phyloP scores from a whole-genome alignment of 2,113 vertebrate species.

The Epinephelus fuscoguttatus region DNA sequence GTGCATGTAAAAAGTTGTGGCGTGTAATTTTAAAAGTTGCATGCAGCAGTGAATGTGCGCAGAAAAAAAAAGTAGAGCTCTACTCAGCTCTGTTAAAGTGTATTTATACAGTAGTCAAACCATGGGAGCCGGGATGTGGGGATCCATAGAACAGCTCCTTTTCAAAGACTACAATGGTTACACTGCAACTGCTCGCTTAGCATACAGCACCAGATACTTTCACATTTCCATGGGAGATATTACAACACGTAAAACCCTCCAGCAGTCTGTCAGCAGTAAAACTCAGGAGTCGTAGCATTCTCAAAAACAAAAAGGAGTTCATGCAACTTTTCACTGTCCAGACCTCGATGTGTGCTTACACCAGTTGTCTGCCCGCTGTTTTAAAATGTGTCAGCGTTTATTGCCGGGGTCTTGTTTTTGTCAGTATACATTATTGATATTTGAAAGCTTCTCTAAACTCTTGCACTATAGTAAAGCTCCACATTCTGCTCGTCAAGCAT shows the following conservation, averaged over 20 bases:
- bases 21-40: too few relatives aligned
- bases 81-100: too few relatives aligned
- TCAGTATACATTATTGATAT: conserved; percentile 47
- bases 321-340: conserved; percentile 32
- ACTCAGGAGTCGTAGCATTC: not conserved
- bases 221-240: not conserved
- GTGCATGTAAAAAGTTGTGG: too few relatives aligned
- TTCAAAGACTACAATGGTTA: not conserved
- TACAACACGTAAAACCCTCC: not conserved
- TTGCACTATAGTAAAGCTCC: conserved; percentile 1
- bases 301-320: conserved; percentile 18
- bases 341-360: conserved; percentile 30
- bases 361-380: conserved; percentile 16
- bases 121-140: not conserved
- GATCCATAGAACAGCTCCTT: not conserved
- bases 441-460: conserved; percentile 47
- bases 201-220: conserved; percentile 6
- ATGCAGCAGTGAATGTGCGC: too few relatives aligned
- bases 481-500: not conserved
- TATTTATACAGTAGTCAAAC: not conserved
- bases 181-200: not conserved
- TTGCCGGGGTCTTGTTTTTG: conserved; percentile 27
- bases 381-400: conserved; percentile 41
- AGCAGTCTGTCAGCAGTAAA: conserved; percentile 19
- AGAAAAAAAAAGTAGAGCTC: too few relatives aligned